Conservation (phyloP, 2,113 vertebrate species). For the Morphnarchus princeps region DNA sequence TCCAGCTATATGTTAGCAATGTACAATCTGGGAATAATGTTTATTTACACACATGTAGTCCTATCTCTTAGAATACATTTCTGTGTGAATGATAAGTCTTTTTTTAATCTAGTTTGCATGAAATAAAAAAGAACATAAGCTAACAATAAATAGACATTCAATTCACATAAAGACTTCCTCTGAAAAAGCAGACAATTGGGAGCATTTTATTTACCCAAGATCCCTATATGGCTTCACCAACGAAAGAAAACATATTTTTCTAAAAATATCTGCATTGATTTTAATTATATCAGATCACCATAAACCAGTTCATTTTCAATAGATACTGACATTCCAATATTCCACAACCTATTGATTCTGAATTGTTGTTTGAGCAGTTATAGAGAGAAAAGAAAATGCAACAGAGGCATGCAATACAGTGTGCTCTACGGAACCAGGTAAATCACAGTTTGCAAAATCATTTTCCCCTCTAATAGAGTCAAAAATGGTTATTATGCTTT, state of each 20-base stretch:
- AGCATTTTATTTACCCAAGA: neutral
- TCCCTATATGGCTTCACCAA: neutral
- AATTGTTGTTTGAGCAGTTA: neutral
- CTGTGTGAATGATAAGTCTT: neutral
- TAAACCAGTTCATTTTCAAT: neutral
- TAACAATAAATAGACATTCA: neutral
- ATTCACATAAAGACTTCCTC: neutral
- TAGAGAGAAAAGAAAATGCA: slow-evolving; percentile 23
- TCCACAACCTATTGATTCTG: slow-evolving; percentile 2
- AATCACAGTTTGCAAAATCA: slow-evolving; percentile 40
- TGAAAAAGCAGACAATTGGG: neutral
- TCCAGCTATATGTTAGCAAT: neutral
- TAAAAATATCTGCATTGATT: slow-evolving; percentile 21
- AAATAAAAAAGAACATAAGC: neutral
- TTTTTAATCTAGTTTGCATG: neutral
- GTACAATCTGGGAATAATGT: neutral
- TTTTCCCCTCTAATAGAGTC: slow-evolving; percentile 50
- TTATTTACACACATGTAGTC: neutral
- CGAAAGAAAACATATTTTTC: neutral
- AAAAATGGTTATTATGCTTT: slow-evolving; percentile 47
- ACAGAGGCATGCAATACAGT: neutral
- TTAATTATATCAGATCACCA: slow-evolving; percentile 38
- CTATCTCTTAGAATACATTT: neutral
- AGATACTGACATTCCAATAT: slow-evolving; percentile 26
- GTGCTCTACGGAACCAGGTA: neutral